Conservation (phyloP, 64 coral and sea anemone species). For the Stichodactyla mertensii region DNA sequence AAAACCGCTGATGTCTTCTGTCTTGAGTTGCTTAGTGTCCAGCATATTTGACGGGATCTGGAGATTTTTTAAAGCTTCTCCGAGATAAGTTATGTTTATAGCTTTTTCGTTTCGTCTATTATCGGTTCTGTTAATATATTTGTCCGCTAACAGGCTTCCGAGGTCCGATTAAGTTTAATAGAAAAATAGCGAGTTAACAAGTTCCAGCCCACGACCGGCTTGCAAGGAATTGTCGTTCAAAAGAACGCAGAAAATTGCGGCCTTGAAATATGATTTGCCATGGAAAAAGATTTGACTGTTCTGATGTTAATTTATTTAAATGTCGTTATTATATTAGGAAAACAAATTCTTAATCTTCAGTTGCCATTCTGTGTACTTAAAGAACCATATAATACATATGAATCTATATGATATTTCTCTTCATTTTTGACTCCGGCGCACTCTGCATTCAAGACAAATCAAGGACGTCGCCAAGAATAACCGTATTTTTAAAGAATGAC, state of each 20-base stretch:
- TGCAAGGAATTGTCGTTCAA: not conserved
- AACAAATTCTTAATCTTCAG: not conserved
- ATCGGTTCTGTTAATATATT: not conserved
- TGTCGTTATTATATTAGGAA: not conserved
- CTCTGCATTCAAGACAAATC: not conserved
- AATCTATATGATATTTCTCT: no score
- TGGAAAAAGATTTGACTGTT: not conserved
- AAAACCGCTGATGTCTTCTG: not conserved
- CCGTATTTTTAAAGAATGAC: not conserved
- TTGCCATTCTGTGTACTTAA: not conserved
- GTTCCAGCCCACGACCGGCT: constrained; percentile 7
- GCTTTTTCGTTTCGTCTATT: not conserved
- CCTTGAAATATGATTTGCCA: not conserved
- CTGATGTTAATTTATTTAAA: not conserved
- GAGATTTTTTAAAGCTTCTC: not conserved
- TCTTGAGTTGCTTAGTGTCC: not conserved
- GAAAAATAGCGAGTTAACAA: not conserved
- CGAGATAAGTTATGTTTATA: not conserved
- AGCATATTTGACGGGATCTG: not conserved
- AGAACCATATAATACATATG: not conserved
- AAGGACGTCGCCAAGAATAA: not conserved
- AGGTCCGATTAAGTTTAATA: not conserved
- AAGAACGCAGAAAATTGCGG: not conserved
- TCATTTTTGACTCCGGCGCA: not conserved
- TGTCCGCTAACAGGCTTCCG: not conserved